Conservation (phyloP, 2,113 vertebrate genomes). For the Tragulus kanchil region DNA sequence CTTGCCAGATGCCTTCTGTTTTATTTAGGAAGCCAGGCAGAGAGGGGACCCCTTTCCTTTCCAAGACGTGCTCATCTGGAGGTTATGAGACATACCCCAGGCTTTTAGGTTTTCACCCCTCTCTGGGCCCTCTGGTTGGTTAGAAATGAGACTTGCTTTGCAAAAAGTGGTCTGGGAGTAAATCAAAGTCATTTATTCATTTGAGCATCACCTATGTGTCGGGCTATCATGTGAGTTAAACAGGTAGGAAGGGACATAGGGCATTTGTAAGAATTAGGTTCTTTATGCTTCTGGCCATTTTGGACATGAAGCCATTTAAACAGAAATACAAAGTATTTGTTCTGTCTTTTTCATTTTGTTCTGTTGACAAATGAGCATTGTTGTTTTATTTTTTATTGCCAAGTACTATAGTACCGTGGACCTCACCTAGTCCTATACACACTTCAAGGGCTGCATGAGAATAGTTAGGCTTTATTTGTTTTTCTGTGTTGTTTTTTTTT, state of each 20-base stretch:
- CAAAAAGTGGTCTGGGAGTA: not conserved
- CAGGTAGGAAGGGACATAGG: not conserved
- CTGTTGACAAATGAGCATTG: not conserved
- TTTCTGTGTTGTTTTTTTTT: not conserved
- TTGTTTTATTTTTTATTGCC: not conserved
- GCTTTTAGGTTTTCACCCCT: not conserved
- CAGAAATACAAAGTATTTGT: not conserved
- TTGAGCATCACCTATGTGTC: not conserved
- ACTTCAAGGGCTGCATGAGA: not conserved
- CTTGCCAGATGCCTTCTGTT: not conserved
- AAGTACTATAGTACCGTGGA: not conserved
- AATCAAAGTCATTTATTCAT: not conserved
- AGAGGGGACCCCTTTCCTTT: not conserved
- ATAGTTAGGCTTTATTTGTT: not conserved
- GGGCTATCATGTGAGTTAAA: not conserved
- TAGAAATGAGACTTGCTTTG: conserved; percentile 18
- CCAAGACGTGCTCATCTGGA: not conserved
- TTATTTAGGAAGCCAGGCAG: not conserved
- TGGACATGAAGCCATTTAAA: not conserved
- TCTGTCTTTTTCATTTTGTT: not conserved
- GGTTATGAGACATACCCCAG: not conserved
- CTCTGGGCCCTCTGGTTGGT: not conserved
- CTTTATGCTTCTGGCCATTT: not conserved
- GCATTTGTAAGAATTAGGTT: not conserved
- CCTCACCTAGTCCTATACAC: not conserved